Evolutionary conservation across 2,113 vertebrate genomes (phyloP).

Genomic region (Lasiurus borealis): DNA sequence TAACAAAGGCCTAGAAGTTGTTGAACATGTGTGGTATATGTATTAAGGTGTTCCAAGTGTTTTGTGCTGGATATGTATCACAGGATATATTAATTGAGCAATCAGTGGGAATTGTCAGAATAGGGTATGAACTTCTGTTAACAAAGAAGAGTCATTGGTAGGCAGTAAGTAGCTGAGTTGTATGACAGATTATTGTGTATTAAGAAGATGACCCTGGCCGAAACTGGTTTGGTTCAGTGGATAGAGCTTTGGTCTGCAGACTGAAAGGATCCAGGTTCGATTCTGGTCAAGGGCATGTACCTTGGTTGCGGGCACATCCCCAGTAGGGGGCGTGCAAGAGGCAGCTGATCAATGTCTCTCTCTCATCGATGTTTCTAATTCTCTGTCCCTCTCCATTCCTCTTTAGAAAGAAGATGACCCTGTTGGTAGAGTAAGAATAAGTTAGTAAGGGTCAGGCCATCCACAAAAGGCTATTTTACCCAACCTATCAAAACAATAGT

Average conservation of each 20-base stretch:
- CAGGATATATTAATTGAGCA: neutral
- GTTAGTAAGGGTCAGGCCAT: neutral
- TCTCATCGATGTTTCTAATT: too few species aligned
- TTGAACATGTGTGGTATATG: neutral
- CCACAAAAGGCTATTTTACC: neutral
- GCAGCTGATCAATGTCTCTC: too few species aligned
- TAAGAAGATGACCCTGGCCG: neutral
- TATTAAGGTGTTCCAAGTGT: neutral
- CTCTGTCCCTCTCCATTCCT: too few species aligned
- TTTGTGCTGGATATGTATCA: neutral
- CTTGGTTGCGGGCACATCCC: too few species aligned
- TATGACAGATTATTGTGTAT: neutral
- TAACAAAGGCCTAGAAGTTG: neutral
- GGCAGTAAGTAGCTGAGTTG: neutral
- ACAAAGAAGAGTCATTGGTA: neutral
- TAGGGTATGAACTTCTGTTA: neutral
- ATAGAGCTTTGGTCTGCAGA: too few species aligned
- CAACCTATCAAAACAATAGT: neutral
- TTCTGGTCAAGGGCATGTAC: too few species aligned
- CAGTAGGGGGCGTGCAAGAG: too few species aligned
- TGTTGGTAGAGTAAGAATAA: neutral
- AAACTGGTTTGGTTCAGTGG: too few species aligned
- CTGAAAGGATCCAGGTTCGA: too few species aligned
- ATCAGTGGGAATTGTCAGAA: neutral
- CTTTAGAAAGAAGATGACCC: neutral